Evolutionary conservation across 1,140 invertebrate genomes (phyloP).

Genomic region (Cataglyphis hispanica): DNA sequence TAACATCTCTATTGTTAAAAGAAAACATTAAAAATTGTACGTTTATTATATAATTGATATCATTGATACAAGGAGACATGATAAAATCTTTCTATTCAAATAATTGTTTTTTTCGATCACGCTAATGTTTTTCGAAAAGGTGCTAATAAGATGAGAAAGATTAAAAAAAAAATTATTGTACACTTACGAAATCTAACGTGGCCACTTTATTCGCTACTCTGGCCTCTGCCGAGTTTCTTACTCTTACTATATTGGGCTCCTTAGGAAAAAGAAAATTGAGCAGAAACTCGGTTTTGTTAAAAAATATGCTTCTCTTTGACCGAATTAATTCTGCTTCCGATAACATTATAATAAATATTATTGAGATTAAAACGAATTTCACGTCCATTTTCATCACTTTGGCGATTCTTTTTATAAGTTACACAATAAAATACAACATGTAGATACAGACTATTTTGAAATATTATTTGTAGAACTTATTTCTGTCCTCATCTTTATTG

Average conservation of each 20-base stretch:
- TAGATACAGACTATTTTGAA: background rate
- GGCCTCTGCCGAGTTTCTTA: background rate
- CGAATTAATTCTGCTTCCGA: background rate
- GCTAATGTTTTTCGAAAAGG: background rate
- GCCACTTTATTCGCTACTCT: background rate
- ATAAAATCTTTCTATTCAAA: background rate
- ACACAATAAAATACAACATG: background rate
- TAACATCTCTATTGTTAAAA: background rate
- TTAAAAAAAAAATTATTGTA: background rate
- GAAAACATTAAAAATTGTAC: background rate
- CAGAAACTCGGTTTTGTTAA: background rate
- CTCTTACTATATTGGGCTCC: background rate
- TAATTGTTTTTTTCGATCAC: background rate
- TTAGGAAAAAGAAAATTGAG: conserved; percentile 3
- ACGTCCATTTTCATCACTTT: background rate
- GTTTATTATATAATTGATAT: background rate
- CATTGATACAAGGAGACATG: background rate
- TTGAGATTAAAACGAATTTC: background rate
- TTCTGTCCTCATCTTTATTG: background rate
- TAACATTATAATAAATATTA: background rate
- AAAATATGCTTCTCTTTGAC: background rate
- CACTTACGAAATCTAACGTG: conserved; percentile 43
- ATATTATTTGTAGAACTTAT: background rate
- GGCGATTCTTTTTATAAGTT: background rate
- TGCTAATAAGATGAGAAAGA: background rate